These are phyloP conservation scores for Myiotriccus ornatus DNA, from an alignment of 2,797 vertebrate species.

Conservation along the genomic window DNA sequence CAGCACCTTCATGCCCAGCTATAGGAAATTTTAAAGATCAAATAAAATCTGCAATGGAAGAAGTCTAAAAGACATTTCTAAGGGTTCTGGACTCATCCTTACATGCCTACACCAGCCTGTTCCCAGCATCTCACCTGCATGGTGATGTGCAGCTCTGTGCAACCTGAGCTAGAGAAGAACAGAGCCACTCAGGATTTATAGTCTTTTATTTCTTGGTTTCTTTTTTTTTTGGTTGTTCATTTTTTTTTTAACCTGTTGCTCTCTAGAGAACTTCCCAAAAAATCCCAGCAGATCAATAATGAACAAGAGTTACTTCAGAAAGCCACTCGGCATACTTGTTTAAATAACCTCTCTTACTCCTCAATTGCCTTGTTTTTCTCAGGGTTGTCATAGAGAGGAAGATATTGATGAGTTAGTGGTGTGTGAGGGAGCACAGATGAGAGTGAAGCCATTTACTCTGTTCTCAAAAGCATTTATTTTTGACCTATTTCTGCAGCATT, in stretches of 20 bases:
- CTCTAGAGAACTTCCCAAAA: neutral
- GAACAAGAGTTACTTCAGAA: neutral
- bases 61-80: neutral
- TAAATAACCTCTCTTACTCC: conserved; percentile 37
- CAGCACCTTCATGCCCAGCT: neutral
- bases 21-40: neutral
- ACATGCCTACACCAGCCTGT: neutral
- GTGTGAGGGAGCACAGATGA: neutral
- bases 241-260: neutral
- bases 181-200: neutral
- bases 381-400: conserved; percentile 27
- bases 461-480: conserved; percentile 13
- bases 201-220: neutral
- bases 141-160: neutral
- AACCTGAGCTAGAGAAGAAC: neutral
- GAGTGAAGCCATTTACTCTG: neutral
- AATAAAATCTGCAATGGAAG: neutral
- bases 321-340: neutral
- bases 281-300: neutral
- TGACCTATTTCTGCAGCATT: neutral
- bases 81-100: neutral
- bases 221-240: accelerated
- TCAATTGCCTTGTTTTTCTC: conserved; percentile 23
- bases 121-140: neutral
- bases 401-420: conserved; percentile 3